phyloP scores from a whole-genome alignment of 2,797 vertebrate species.

The Phalloptychus januarius region DNA sequence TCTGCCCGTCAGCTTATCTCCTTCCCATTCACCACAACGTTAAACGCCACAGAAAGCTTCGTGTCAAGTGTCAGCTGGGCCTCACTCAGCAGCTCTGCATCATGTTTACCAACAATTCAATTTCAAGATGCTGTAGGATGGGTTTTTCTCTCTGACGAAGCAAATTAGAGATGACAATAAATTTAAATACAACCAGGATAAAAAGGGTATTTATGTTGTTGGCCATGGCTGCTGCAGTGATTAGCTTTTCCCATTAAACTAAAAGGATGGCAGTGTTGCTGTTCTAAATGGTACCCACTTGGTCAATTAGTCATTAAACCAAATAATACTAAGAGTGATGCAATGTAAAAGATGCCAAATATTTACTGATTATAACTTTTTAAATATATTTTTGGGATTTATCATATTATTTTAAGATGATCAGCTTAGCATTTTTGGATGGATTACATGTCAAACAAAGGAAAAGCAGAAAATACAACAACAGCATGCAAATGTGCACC shows the following conservation, averaged over 20 bases:
- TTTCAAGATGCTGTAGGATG: slow-evolving; percentile 35
- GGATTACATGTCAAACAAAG: not conserved
- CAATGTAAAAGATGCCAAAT: not conserved
- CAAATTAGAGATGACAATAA: slow-evolving; percentile 35
- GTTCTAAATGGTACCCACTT: not conserved
- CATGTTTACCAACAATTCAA: slow-evolving; percentile 43
- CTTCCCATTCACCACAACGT: slow-evolving; percentile 63
- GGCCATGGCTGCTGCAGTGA: slow-evolving; percentile 3
- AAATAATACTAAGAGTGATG: not conserved
- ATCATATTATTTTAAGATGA: slow-evolving; percentile 1
- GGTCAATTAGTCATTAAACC: not conserved
- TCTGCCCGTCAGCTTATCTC: slow-evolving; percentile 70
- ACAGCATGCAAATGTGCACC: not conserved
- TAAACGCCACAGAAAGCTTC: slow-evolving; percentile 63
- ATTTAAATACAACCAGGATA: slow-evolving; percentile 21
- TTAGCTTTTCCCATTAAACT: slow-evolving; percentile 18
- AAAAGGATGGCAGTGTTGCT: slow-evolving; percentile 13
- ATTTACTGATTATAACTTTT: not conserved
- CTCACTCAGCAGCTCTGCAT: slow-evolving; percentile 20
- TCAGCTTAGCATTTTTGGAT: not conserved
- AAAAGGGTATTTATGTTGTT: slow-evolving; percentile 12
- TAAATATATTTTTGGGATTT: not conserved
- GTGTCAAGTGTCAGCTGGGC: slow-evolving; percentile 63
- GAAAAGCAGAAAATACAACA: slow-evolving; percentile 14
- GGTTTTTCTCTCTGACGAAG: slow-evolving; percentile 34